Base-by-base conservation (phyloP, 2,797 vertebrate genomes). In the Rhinella marina region DNA sequence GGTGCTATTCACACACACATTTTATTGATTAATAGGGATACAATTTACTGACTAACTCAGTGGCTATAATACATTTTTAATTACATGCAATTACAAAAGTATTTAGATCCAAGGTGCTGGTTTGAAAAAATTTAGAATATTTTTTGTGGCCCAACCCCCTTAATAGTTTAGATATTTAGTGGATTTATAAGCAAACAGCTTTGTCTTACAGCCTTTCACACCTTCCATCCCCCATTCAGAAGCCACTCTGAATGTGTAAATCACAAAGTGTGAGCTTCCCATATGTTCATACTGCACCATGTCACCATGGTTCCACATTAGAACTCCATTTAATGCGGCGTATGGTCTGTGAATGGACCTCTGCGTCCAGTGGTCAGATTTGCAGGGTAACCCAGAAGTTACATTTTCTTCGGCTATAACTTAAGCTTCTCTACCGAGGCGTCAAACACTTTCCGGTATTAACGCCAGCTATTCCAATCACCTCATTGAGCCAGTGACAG, bases 401-500 rank as follows among this genome's bases (percentile, higher is more conserved):
- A 16, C 6, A 32, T 64, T 48, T 81, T 64, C 19, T 23, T 61
- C 14, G 32, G 19, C 57, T 41, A 48, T 21, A 59, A 81, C 8
- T 29, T 54, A 29, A 25, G 23, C 29, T 81, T 41, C 23, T 61
- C 17, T 12, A 19, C 78, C 8, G 25, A 41, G 56, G 29, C n/a
- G 25, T 23, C 79, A 64, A 62, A 62, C 25, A 81, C 61, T 48
- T 81, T 81, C 56, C 10, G 21, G 78, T 41, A 41, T 61, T 41
- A 61, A 16, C 10, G 56, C 27, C 64, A 79, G 48, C 78, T 50
- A 56, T 84, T 78, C 61, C 64, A 48, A 84, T 84, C 81, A 84
- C 62, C 77, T 70, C 81, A 84, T 70, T 78, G 73, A 77, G 68
- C 16, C 73, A n/a, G 66, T 81, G 87, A 85, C 87, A 88, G 76